Percentiles rank a stretch among this genome's conserved stretches.
These are phyloP conservation scores for Lanius collurio DNA, from an alignment of 2,113 vertebrate species.

Conservation along the genomic window DNA sequence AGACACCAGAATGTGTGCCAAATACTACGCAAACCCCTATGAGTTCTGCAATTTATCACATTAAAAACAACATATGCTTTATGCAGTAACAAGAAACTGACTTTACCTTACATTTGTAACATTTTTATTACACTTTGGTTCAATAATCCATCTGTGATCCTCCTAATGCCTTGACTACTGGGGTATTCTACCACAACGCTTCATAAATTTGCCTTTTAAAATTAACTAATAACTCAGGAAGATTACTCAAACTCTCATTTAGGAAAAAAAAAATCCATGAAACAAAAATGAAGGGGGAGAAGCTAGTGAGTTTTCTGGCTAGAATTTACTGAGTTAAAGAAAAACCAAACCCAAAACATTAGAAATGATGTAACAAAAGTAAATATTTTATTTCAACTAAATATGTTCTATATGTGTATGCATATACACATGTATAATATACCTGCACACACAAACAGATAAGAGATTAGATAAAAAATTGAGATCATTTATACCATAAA, in stretches of 20 bases:
- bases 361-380: not conserved
- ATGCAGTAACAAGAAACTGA: slow-evolving; percentile 9
- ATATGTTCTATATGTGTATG: not conserved
- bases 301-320: not conserved
- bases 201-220: not conserved
- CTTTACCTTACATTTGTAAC: slow-evolving; percentile 16
- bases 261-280: not conserved
- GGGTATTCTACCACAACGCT: not conserved
- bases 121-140: slow-evolving; percentile 23
- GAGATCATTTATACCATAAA: not conserved
- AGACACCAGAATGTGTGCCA: not conserved
- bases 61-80: slow-evolving; percentile 43
- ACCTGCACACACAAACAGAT: not conserved
- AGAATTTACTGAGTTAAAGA: not conserved
- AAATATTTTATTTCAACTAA: not conserved
- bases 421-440: not conserved
- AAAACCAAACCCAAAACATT: not conserved
- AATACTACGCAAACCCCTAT: not conserved
- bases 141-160: slow-evolving; percentile 15
- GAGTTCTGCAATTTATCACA: slow-evolving; percentile 10
- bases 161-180: not conserved
- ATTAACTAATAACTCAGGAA: not conserved
- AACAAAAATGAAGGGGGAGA: not conserved
- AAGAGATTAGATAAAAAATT: not conserved
- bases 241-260: not conserved